Evolutionary conservation across 1,140 invertebrate species (phyloP).

Genomic region (Heliconius congener): DNA sequence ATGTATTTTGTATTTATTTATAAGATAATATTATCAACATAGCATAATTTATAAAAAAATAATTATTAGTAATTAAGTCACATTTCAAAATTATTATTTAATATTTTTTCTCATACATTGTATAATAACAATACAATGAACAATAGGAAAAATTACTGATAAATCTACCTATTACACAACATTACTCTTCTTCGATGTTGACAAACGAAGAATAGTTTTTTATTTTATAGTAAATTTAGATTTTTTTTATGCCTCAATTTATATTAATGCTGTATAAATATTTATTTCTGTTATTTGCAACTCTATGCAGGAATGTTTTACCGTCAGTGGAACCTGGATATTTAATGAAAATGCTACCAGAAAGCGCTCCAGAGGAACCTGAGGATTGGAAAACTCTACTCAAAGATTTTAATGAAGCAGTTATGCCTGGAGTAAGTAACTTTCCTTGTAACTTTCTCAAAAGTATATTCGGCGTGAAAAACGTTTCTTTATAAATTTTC

Average conservation of each 20-base stretch:
- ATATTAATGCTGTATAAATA: not conserved
- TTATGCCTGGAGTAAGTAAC: slow-evolving; percentile 90
- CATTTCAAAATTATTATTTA: slow-evolving; percentile 8
- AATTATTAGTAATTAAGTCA: not conserved
- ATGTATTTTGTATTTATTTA: not conserved
- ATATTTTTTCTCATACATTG: slow-evolving; percentile 5
- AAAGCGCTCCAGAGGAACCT: slow-evolving; percentile 87
- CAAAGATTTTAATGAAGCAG: slow-evolving; percentile 89
- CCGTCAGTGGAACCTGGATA: slow-evolving; percentile 90
- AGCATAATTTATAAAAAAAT: not conserved
- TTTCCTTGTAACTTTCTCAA: not conserved
- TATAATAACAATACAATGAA: slow-evolving; percentile 1
- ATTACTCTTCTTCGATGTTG: not conserved
- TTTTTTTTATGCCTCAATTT: not conserved
- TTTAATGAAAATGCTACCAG: slow-evolving; percentile 87
- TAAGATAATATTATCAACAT: not conserved
- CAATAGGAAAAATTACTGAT: not conserved
- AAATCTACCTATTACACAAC: slow-evolving; percentile 5
- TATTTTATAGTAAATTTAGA: not conserved
- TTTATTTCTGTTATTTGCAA: not conserved
- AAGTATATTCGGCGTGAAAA: slow-evolving; percentile 6
- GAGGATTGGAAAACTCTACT: slow-evolving; percentile 93
- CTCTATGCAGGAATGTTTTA: slow-evolving; percentile 83
- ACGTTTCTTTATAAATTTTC: too few relatives aligned
- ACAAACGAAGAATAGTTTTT: not conserved